Percentiles rank a stretch among this genome's conserved stretches.
Conservation (phyloP, 2,888 invertebrate genomes). For the Axea sp. region DNA sequence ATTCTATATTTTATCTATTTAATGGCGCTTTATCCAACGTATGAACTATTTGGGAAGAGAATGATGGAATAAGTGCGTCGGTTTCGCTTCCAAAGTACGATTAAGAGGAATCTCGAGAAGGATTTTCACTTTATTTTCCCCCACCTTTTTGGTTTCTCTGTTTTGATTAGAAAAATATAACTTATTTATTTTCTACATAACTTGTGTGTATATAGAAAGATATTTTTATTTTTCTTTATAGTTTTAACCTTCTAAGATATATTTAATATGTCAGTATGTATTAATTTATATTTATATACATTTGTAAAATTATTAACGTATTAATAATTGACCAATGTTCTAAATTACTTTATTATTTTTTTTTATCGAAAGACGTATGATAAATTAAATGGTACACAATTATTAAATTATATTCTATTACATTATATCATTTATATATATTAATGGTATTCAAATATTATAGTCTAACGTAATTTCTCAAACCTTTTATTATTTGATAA, state of each 20-base stretch:
- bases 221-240: conserved; percentile 22
- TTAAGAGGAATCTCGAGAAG: conserved; percentile 10
- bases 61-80: conserved; percentile 1
- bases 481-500: conserved; percentile 23
- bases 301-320: conserved; percentile 17
- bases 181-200: conserved; percentile 9
- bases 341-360: conserved; percentile 8
- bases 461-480: not conserved
- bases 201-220: conserved; percentile 7
- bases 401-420: too few species aligned
- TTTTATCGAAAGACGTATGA: conserved; percentile 14
- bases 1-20: conserved; percentile 44
- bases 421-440: not conserved
- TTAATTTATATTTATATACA: conserved; percentile 1
- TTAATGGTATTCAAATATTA: not conserved
- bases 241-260: conserved; percentile 14
- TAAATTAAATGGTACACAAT: conserved; percentile 3
- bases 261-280: conserved; percentile 10
- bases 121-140: not conserved
- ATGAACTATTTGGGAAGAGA: too few species aligned
- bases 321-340: conserved; percentile 11
- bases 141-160: not conserved
- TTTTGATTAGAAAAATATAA: not conserved
- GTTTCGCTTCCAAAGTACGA: conserved; percentile 1
- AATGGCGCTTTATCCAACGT: conserved; percentile 1